Base-by-base conservation (phyloP, 2,888 invertebrate species). In the Aelia acuminata region DNA sequence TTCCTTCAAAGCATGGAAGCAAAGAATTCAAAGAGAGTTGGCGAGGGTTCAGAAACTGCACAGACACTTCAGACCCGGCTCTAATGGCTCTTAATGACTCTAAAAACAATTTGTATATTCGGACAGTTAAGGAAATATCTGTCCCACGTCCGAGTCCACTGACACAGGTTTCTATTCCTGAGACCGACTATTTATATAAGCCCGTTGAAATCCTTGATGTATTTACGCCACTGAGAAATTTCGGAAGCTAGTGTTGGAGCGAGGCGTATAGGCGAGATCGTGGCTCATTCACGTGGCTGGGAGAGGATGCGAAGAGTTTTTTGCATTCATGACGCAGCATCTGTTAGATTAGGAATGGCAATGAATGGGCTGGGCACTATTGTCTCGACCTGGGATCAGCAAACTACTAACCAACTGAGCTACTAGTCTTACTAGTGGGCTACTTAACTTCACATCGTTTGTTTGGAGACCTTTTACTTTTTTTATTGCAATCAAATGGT, bases 91-190 rank as follows among this genome's bases (percentile, higher is more conserved):
- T 47, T 43, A 80, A 80, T 80, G 80, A 80, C 43, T 80, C 80
- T 80, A 43, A 80, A 80, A 80, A 80, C 43, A 80, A 80, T 80
- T 80, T 80, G 80, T 70, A 70, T 35, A 70, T 70, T 70, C 63
- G 63, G 63, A 70, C 63, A 70, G 31, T 70, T 70, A 35, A 70
- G 63, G 63, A 70, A 70, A 70, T 70, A 70, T 70, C 63, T 70
- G 7, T 70, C 20, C 63, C 26, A 20, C 18, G 63, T 18, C 63
- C 63, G 63, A 3, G 63, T 70, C 31, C 63, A 70, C 63, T 70
- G 63, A 70, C 63, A 70, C 63, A 35, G 35, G 63, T 5, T 26
- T 70, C 63, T 70, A 70, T 70, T 70, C 35, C 35, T 35, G 63
- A 4, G 31, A 1, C 1, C 0, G 2, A 35, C 63, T 70, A 70